Conservation (phyloP, 2,113 vertebrate species). For the Mola mola region DNA sequence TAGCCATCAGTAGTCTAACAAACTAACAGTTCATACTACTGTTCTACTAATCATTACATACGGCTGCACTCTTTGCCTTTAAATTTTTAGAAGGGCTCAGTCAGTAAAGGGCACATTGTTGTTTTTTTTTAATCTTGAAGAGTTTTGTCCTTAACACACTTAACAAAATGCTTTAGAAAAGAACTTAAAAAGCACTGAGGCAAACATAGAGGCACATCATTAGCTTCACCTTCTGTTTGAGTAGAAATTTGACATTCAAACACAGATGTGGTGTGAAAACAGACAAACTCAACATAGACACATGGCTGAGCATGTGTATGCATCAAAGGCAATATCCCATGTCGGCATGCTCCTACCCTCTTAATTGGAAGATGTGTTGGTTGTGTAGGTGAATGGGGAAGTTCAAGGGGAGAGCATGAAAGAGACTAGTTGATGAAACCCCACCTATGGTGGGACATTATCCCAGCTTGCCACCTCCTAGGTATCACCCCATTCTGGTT, state of each 20-base stretch:
- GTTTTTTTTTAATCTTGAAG: no score
- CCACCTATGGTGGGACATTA: conserved; percentile 62
- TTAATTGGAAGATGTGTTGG: conserved; percentile 71
- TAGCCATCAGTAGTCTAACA: conserved; percentile 56
- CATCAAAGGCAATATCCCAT: conserved; percentile 58
- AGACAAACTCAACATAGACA: not conserved
- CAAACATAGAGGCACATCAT: not conserved
- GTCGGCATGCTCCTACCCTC: conserved; percentile 7
- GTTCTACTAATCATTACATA: conserved; percentile 62
- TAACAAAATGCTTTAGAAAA: not conserved
- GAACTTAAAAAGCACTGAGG: not conserved
- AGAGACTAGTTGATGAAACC: conserved; percentile 76
- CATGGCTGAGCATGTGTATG: conserved; percentile 37
- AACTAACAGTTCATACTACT: conserved; percentile 12
- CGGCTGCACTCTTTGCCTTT: conserved; percentile 7
- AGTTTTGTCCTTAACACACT: no score
- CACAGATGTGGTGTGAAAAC: conserved; percentile 14
- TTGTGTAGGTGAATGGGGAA: conserved; percentile 45
- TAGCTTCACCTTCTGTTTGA: conserved; percentile 4
- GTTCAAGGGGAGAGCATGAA: conserved; percentile 65
- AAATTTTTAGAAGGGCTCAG: conserved; percentile 18
- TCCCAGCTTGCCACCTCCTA: conserved; percentile 34
- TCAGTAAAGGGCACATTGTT: conserved; percentile 6
- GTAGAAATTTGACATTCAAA: conserved; percentile 29
- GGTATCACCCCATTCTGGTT: conserved; percentile 30